Percentiles rank a stretch among this genome's conserved stretches.
phyloP scores from a whole-genome alignment of 2,113 vertebrate species.

The Thunnus maccoyii region DNA sequence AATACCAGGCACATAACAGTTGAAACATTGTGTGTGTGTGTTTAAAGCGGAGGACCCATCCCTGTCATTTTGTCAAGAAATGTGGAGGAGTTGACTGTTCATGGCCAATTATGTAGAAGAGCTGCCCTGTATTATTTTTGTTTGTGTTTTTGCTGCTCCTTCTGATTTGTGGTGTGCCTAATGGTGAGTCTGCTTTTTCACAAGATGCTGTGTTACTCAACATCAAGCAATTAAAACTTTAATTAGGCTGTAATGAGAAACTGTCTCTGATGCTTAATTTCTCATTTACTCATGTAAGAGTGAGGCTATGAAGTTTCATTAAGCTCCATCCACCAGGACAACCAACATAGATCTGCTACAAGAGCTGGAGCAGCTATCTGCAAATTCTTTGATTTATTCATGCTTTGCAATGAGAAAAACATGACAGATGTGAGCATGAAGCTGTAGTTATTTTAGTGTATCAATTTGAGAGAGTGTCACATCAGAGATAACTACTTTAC shows the following conservation, averaged over 20 bases:
- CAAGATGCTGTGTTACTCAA: constrained; percentile 55
- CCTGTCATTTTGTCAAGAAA: constrained; percentile 49
- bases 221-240: constrained; percentile 83
- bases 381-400: constrained; percentile 58
- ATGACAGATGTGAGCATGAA: constrained; percentile 25
- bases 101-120: constrained; percentile 56
- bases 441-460: constrained; percentile 26
- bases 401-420: constrained; percentile 44
- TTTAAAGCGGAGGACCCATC: constrained; percentile 11
- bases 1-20: constrained; percentile 23
- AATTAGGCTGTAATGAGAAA: constrained; percentile 81
- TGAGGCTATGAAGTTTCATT: constrained; percentile 77
- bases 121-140: constrained; percentile 49
- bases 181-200: constrained; percentile 66
- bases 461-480: background rate
- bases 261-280: constrained; percentile 81
- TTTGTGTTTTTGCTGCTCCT: constrained; percentile 54
- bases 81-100: constrained; percentile 51
- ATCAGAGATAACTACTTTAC: constrained; percentile 12
- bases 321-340: constrained; percentile 63
- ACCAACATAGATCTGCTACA: constrained; percentile 63
- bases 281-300: constrained; percentile 78
- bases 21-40: constrained; percentile 9
- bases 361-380: constrained; percentile 30
- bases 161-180: constrained; percentile 37